phyloP scores from a whole-genome alignment of 2,888 invertebrate species.

The Smittia sp. region DNA sequence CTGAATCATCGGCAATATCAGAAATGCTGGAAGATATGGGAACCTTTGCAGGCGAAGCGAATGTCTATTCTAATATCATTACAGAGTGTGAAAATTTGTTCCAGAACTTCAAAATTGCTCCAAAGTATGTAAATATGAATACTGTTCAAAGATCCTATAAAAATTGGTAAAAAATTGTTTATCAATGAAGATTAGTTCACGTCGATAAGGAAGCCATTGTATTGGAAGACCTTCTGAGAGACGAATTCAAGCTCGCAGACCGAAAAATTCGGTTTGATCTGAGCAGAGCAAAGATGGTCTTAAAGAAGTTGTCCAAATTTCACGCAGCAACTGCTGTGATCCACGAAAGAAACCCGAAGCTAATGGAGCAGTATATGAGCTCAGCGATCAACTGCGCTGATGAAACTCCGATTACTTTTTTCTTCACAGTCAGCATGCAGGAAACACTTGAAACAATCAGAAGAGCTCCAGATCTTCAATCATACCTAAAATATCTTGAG shows the following conservation, averaged over 20 bases:
- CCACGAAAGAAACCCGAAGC: slow-evolving; percentile 51
- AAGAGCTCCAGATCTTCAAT: slow-evolving; percentile 44
- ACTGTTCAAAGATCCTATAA: neutral
- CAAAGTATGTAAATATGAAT: slow-evolving; percentile 44
- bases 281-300: slow-evolving; percentile 53
- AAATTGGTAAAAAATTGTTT: slow-evolving; percentile 7
- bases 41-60: slow-evolving; percentile 46
- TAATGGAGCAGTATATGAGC: slow-evolving; percentile 46
- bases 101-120: slow-evolving; percentile 46
- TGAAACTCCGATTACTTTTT: slow-evolving; percentile 46
- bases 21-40: slow-evolving; percentile 47
- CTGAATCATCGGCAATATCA: slow-evolving; percentile 45
- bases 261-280: slow-evolving; percentile 55
- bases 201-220: slow-evolving; percentile 48
- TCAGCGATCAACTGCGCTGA: slow-evolving; percentile 46
- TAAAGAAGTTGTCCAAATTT: slow-evolving; percentile 56
- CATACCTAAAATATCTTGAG: slow-evolving; percentile 45
- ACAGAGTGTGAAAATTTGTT: slow-evolving; percentile 44
- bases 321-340: slow-evolving; percentile 57
- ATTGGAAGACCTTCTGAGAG: slow-evolving; percentile 56
- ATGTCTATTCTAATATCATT: slow-evolving; percentile 46
- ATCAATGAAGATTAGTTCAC: slow-evolving; percentile 45
- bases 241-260: slow-evolving; percentile 55
- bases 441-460: slow-evolving; percentile 45
- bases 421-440: slow-evolving; percentile 43